Percentiles rank a stretch among this genome's conserved stretches.
Conservation (phyloP, 1,140 invertebrate species). For the Heterodera schachtii region DNA sequence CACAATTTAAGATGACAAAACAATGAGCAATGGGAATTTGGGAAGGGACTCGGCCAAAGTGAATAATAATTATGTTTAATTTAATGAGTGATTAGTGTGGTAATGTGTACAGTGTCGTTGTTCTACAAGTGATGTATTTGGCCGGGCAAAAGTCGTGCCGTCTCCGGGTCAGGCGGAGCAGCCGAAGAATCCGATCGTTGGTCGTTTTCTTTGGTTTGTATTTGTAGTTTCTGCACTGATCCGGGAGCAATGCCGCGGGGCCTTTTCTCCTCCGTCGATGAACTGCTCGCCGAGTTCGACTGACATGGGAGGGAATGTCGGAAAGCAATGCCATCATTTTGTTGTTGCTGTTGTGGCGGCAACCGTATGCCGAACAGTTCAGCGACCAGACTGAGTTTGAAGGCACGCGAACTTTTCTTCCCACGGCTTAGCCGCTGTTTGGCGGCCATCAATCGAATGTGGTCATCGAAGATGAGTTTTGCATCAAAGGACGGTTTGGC, state of each 20-base stretch:
- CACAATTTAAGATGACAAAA: neutral
- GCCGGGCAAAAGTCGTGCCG: conserved; percentile 6
- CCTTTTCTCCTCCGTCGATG: neutral
- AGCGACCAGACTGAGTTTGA: conserved; percentile 92
- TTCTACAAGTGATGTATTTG: conserved; percentile 19
- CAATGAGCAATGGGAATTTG: neutral
- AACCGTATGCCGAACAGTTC: conserved; percentile 75
- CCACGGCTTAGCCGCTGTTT: conserved; percentile 79
- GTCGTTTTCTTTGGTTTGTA: neutral
- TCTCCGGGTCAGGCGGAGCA: conserved; percentile 21
- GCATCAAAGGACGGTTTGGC: conserved; percentile 78
- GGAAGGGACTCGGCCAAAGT: neutral
- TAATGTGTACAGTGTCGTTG: neutral
- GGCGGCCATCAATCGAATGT: conserved; percentile 84
- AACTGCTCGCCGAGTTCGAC: neutral
- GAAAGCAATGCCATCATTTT: neutral
- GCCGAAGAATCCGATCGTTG: neutral
- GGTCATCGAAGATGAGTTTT: conserved; percentile 96
- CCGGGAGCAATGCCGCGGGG: neutral
- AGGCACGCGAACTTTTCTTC: conserved; percentile 87
- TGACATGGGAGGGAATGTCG: conserved; percentile 9
- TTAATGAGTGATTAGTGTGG: neutral
- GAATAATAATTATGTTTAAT: neutral
- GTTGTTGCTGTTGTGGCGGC: neutral
- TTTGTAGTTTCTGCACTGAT: neutral